Evolutionary conservation across 2,113 vertebrate genomes (phyloP).

Genomic region (Tychaedon coryphoeus): DNA sequence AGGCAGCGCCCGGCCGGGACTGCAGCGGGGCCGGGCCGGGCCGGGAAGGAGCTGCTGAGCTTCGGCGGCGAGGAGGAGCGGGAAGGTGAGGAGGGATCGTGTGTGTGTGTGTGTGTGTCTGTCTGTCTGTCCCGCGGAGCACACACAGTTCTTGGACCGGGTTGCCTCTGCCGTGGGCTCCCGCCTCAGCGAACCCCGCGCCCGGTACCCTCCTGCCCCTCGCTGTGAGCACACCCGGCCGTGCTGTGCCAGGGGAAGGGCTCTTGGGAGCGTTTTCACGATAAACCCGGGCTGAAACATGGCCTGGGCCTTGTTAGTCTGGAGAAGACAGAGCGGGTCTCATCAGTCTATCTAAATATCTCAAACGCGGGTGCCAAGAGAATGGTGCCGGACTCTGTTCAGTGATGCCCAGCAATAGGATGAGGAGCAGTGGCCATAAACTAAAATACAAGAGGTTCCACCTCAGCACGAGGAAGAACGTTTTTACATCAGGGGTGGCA

Average conservation of each 20-base stretch:
- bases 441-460: not conserved
- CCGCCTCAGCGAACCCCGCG: not conserved
- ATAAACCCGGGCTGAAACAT: rapidly evolving
- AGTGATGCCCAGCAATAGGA: too few relatives aligned
- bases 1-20: not conserved
- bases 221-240: rapidly evolving
- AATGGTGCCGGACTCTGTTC: too few relatives aligned
- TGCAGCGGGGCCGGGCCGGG: not conserved
- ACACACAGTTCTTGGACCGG: not conserved
- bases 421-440: not conserved
- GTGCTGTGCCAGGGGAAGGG: rapidly evolving
- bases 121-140: not conserved
- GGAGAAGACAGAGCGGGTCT: not conserved
- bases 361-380: not conserved
- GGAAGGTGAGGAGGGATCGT: not conserved
- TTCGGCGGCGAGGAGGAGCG: slow-evolving; percentile 24
- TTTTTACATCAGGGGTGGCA: not conserved
- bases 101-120: too few relatives aligned
- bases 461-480: not conserved
- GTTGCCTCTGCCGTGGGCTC: not conserved
- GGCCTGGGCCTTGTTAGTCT: not conserved
- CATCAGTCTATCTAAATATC: too few relatives aligned
- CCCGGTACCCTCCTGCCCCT: rapidly evolving
- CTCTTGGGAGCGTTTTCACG: rapidly evolving
- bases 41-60: not conserved